Conservation (phyloP, 92 coral and sea anemone species). For the Phenganax marumi region DNA sequence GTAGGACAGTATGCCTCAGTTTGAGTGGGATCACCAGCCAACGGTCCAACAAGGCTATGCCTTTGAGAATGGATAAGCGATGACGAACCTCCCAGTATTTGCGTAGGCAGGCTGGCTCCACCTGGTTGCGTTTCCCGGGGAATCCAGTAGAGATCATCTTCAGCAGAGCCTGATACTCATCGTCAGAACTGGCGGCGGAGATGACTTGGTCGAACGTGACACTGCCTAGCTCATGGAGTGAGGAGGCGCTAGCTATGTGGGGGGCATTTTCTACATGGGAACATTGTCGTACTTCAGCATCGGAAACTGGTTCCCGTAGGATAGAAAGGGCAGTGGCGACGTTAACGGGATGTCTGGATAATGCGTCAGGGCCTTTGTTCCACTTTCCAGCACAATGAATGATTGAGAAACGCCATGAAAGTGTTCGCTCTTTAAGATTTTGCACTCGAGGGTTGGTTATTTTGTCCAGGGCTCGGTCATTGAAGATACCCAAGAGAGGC, state of each 20-base stretch:
- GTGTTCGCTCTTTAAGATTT: background rate
- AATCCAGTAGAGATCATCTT: background rate
- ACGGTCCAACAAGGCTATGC: slow-evolving; percentile 9
- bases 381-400: slow-evolving; percentile 29
- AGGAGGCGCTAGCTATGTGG: slow-evolving; percentile 17
- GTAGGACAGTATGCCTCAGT: background rate
- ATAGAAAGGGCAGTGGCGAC: slow-evolving; percentile 4
- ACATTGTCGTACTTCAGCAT: background rate
- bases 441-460: background rate
- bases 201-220: slow-evolving; percentile 11
- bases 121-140: slow-evolving; percentile 26
- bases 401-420: background rate
- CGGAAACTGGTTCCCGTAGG: slow-evolving; percentile 29
- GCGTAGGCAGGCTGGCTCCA: slow-evolving; percentile 28
- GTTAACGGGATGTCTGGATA: slow-evolving; percentile 1
- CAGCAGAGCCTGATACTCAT: slow-evolving; percentile 20
- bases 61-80: background rate
- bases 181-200: slow-evolving; percentile 12
- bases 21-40: slow-evolving; percentile 3
- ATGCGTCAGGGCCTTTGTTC: slow-evolving; percentile 26
- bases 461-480: background rate
- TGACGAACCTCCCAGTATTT: slow-evolving; percentile 33
- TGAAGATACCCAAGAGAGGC: background rate
- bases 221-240: slow-evolving; percentile 15
- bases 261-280: slow-evolving; percentile 21